Evolutionary conservation across 2,113 vertebrate genomes (phyloP), one percentile per base, ranked within the genome.

Genomic region (Halichoeres trimaculatus): DNA sequence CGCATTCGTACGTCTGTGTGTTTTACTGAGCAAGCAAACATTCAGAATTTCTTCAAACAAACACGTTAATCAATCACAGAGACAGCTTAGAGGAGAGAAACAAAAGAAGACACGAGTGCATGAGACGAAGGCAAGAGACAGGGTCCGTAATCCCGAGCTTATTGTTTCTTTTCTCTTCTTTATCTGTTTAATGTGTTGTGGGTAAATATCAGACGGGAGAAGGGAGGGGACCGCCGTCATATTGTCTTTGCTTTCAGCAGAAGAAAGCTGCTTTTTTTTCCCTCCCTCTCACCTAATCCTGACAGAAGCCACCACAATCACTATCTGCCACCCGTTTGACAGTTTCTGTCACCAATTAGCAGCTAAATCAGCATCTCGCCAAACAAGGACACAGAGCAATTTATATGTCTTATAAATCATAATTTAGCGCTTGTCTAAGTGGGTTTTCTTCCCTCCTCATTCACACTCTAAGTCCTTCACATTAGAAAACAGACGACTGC

Each of bases 331-430:
- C 94, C 95, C 96, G 88, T 95, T 96, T 99, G 97, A 99, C 97
- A 98, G 97, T 95, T 98, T 98, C 97, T 99, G 98, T 99, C 97
- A 97, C 96, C 97, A 99, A 99, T 99, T 99, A 99, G 97, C 97
- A 96, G 95, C 95, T 97, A 98, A 99, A 98, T 98, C 97, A 96
- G 97, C 96, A 95, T 95, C 96, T 96, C 95, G 65, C 93, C 96
- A 96, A 97, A 96, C 95, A 96, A 94, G 93, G 87, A 89, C 92
- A 90, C 80, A 64, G 87, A 85, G 91, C 92, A 88, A 90, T 93
- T 93, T 94, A 91, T 91, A 90, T 80, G 91, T 93, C 90, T 92
- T 73, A 73, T 79, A 55, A 73, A 67, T 73, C 64, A 87, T 93
- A 93, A 94, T 94, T 93, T 90, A 91, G 85, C 74, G 69, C 88